phyloP scores from a whole-genome alignment of 2,113 vertebrate species.

The Turnix velox region DNA sequence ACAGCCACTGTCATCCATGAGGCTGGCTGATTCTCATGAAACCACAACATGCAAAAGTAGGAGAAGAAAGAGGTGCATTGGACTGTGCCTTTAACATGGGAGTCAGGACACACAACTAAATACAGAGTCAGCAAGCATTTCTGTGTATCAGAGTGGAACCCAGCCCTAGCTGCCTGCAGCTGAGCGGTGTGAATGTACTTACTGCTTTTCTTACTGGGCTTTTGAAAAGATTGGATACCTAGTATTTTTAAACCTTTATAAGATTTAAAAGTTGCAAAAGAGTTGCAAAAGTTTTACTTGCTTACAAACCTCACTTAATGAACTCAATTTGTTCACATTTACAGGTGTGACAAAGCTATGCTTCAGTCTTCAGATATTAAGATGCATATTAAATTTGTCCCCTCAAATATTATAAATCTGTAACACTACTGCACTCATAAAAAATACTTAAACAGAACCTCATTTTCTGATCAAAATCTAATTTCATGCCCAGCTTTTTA shows the following conservation, averaged over 20 bases:
- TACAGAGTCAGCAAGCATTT: background rate
- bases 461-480: conserved; percentile 11
- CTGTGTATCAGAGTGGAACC: too few relatives aligned
- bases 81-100: background rate
- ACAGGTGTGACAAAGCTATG: background rate
- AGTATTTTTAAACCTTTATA: background rate
- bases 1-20: fast-evolving
- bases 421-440: background rate
- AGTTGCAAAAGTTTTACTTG: background rate
- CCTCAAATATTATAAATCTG: background rate
- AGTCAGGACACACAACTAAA: background rate
- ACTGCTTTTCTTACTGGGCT: background rate
- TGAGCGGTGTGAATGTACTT: fast-evolving
- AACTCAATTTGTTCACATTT: background rate
- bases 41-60: fast-evolving
- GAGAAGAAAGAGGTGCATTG: background rate
- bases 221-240: background rate
- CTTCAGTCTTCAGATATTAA: background rate
- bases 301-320: background rate
- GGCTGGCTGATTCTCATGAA: background rate
- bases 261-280: background rate
- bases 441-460: background rate
- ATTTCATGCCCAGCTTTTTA: conserved; percentile 18
- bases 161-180: background rate
- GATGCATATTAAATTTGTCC: background rate